Base-by-base conservation (phyloP, 2,888 invertebrate genomes). In the Agapostemon virescens region DNA sequence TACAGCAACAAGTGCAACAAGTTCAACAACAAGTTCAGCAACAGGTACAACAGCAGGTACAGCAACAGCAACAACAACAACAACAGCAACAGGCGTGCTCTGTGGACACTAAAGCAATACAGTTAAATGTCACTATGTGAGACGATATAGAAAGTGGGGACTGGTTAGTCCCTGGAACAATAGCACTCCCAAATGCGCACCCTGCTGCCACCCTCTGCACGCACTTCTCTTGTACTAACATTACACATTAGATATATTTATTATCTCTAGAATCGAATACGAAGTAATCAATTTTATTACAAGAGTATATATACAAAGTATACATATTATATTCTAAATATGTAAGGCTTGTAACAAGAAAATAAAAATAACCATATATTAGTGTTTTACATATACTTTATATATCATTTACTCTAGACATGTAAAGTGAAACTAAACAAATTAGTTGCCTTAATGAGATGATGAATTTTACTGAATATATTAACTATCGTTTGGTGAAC, bases 331-430 rank as follows among this genome's bases (percentile, higher is more conserved):
- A 91, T 92, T 92, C 92, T 92, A 92, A 92, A 90, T 89, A 90
- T 90, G 88, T 92, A 92, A 92, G 92, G 92, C 92, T 92, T 92
- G 92, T 92, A 92, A 92, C 92, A 92, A 92, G 91, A 87, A 92
- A 91, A 90, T 90, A 92, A 92, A 92, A 92, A 87, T 92, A 92
- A 92, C 89, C 92, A 90, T 92, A 92, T 92, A 92, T 92, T 92
- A 92, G 92, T 92, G 92, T 92, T 92, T 92, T 92, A 92, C 92
- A 92, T 92, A 92, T 92, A 92, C 92, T 92, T 92, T 92, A 92
- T 91, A 92, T 90, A 91, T 88, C 87, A 89, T 91, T 91, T 92
- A 92, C 89, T 91, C 89, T 92, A 92, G 91, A 89, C 85, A 89
- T 90, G 88, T 90, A 91, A 90, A 90, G 87, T 89, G 88, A 89